phyloP scores from a whole-genome alignment of 2,797 vertebrate genomes.

The Gymnopithys bicolor region DNA sequence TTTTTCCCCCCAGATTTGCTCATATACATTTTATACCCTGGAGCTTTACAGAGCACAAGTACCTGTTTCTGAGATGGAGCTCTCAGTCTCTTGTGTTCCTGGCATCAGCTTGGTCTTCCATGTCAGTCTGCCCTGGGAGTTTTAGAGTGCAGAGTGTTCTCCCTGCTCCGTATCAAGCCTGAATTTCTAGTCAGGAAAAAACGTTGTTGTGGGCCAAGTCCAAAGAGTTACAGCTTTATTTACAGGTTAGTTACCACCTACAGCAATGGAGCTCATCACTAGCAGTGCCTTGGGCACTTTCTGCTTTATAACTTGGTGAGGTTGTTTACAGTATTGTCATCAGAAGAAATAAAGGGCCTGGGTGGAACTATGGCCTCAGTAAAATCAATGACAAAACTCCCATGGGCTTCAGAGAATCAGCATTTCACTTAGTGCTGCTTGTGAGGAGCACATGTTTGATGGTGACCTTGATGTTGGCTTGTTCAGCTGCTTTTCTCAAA shows the following conservation, averaged over 20 bases:
- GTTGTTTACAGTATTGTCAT: neutral
- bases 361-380: neutral
- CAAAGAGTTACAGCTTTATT: constrained; percentile 52
- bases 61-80: neutral
- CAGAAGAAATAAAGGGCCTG: neutral
- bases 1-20: neutral
- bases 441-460: neutral
- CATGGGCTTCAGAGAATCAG: neutral
- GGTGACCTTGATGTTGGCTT: neutral
- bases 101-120: neutral
- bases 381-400: neutral
- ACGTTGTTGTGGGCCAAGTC: neutral
- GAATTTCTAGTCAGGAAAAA: constrained; percentile 10
- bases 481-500: neutral
- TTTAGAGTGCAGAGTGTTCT: constrained; percentile 33
- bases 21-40: neutral
- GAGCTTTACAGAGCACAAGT: neutral
- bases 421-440: neutral
- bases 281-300: neutral
- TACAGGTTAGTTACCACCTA: constrained; percentile 42
- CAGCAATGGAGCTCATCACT: neutral
- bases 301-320: neutral
- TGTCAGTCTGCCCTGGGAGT: constrained; percentile 42
- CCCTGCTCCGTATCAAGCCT: neutral
- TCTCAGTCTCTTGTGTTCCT: neutral